A percentile compares a stretch with the other conserved stretches of the same genome.
These are phyloP conservation scores for Toxostoma redivivum DNA, from an alignment of 2,113 vertebrate genomes.

Conservation along the genomic window DNA sequence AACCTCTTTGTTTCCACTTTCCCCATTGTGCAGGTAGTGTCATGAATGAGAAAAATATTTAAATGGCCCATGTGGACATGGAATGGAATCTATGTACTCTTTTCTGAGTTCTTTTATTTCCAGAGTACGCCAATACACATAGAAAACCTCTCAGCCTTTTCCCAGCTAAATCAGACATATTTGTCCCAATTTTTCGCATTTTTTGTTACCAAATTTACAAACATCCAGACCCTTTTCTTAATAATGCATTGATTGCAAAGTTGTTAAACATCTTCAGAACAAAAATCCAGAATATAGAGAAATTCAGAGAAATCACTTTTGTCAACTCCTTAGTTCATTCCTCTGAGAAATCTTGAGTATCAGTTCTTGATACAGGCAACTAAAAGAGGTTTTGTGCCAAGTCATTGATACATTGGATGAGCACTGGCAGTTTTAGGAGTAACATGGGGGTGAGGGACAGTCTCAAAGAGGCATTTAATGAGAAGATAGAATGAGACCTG, in stretches of 20 bases:
- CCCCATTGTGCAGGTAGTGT: background rate
- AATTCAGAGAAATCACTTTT: background rate
- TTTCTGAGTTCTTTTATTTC: background rate
- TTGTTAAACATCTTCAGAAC: background rate
- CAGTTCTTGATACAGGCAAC: background rate
- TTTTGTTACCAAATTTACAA: background rate
- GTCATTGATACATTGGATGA: background rate
- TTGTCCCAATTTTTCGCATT: background rate
- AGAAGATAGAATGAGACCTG: background rate
- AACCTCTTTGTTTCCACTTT: background rate
- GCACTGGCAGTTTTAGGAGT: background rate
- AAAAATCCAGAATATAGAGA: background rate
- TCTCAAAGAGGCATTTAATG: background rate
- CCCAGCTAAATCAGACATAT: background rate
- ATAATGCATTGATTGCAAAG: background rate
- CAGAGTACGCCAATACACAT: background rate
- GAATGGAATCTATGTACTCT: background rate
- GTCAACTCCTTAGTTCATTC: background rate
- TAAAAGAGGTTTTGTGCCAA: background rate
- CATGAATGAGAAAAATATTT: background rate
- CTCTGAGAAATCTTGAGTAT: background rate
- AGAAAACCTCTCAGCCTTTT: background rate
- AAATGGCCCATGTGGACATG: background rate
- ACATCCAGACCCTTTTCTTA: background rate
- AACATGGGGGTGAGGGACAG: rapidly evolving